A percentile compares a stretch with the other conserved stretches of the same genome.
Evolutionary conservation across 2,888 invertebrate species (phyloP).

Genomic region (Embidobia sp.): DNA sequence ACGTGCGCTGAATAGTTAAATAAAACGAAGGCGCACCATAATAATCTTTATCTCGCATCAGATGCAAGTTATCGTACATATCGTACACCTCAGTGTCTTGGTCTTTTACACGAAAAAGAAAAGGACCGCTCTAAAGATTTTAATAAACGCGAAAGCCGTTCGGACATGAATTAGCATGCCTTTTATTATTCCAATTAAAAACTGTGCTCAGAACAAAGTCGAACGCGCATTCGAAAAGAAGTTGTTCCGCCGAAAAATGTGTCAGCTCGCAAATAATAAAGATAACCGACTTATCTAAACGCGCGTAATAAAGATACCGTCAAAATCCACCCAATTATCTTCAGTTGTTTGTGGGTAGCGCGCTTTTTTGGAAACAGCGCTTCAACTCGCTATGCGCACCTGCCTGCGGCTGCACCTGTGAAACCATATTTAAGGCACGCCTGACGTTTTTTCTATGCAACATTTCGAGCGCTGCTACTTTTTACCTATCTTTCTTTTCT

Average conservation of each 20-base stretch:
- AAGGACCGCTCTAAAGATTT: not conserved
- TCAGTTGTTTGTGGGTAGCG: conserved; percentile 10
- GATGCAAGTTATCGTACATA: conserved; percentile 19
- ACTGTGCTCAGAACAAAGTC: too few relatives aligned
- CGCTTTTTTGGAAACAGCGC: conserved; percentile 25
- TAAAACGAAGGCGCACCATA: conserved; percentile 6
- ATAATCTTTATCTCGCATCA: conserved; percentile 30
- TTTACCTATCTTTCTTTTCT: too few relatives aligned
- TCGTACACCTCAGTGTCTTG: not conserved
- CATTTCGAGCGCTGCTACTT: too few relatives aligned
- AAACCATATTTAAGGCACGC: conserved; percentile 15
- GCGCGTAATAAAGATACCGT: conserved; percentile 36
- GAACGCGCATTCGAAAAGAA: conserved; percentile 25
- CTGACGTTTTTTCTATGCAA: not conserved
- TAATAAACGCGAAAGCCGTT: conserved; percentile 29
- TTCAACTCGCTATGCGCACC: conserved; percentile 5
- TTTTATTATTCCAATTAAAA: conserved; percentile 46
- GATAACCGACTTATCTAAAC: conserved; percentile 31
- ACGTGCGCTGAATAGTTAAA: conserved; percentile 41
- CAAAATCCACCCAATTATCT: conserved; percentile 39
- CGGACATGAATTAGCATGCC: conserved; percentile 11
- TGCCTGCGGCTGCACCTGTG: conserved; percentile 20
- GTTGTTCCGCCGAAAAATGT: conserved; percentile 20
- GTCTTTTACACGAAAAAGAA: not conserved
- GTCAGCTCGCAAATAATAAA: conserved; percentile 26